Evolutionary conservation across 2,113 vertebrate species (phyloP).

Genomic region (Lynx canadensis): DNA sequence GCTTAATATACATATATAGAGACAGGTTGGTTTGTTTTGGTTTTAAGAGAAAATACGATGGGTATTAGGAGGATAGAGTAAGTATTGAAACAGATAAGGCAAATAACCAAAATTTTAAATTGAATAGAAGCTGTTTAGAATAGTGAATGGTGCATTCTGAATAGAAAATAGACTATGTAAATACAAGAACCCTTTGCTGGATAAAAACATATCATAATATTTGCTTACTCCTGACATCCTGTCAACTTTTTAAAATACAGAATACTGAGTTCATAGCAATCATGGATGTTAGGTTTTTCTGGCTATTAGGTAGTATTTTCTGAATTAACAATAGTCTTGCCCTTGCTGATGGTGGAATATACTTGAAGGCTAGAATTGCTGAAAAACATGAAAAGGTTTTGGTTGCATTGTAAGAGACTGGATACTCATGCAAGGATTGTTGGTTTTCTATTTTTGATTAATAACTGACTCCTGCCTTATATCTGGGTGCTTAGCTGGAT

Average conservation of each 20-base stretch:
- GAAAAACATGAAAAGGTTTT: slow-evolving; percentile 23
- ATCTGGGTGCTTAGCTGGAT: not conserved
- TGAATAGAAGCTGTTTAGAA: not conserved
- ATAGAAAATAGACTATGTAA: not conserved
- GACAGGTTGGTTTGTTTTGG: not conserved
- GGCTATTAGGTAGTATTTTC: not conserved
- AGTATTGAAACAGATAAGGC: not conserved
- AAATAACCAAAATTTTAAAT: slow-evolving; percentile 15
- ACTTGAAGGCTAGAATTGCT: slow-evolving; percentile 23
- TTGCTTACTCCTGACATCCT: not conserved
- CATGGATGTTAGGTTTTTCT: not conserved
- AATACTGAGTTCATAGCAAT: not conserved
- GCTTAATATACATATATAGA: not conserved
- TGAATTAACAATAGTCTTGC: slow-evolving; percentile 21
- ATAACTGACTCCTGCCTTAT: not conserved
- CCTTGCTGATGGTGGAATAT: not conserved
- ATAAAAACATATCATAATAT: slow-evolving; percentile 23
- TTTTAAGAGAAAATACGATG: not conserved
- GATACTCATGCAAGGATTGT: not conserved
- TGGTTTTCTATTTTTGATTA: slow-evolving; percentile 5
- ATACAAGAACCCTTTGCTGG: not conserved
- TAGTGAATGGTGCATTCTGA: not conserved
- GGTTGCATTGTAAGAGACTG: not conserved
- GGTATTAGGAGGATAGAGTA: not conserved
- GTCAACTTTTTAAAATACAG: not conserved